Conservation (phyloP, 2,797 vertebrate species). For the Poecilia wingei region DNA sequence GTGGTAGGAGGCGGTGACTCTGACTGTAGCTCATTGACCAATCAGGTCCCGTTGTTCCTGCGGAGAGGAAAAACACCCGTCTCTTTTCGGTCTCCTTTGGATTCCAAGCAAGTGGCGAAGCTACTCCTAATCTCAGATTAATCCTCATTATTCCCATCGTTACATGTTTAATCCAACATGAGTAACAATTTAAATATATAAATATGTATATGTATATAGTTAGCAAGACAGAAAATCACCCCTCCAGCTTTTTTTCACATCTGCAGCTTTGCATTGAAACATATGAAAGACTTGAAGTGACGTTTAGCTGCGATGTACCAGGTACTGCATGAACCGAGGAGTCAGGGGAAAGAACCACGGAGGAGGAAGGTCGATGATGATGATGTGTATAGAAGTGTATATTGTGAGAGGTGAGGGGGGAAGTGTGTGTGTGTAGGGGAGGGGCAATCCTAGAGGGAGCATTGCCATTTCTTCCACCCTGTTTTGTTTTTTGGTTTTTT, state of each 20-base stretch:
- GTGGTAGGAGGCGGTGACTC: constrained; percentile 75
- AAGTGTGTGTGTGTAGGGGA: constrained; percentile 17
- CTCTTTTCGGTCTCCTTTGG: constrained; percentile 42
- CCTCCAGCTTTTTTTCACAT: constrained; percentile 79
- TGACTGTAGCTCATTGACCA: constrained; percentile 43
- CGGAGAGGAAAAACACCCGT: constrained; percentile 38
- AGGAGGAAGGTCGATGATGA: constrained; percentile 26
- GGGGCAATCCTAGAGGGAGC: constrained; percentile 31
- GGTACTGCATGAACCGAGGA: constrained; percentile 78
- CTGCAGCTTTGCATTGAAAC: constrained; percentile 78
- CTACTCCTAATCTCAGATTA: constrained; percentile 67
- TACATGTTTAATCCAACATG: constrained; percentile 73
- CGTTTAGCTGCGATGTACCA: constrained; percentile 64
- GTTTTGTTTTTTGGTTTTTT: constrained; percentile 40
- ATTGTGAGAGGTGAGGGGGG: constrained; percentile 37
- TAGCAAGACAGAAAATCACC: constrained; percentile 72
- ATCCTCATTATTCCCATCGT: constrained; percentile 63
- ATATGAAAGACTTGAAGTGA: constrained; percentile 57
- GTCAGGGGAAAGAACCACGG: constrained; percentile 19
- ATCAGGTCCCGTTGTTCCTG: constrained; percentile 35
- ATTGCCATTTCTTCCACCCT: constrained; percentile 62
- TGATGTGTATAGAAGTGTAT: constrained; percentile 49
- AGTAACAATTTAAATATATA: constrained; percentile 43
- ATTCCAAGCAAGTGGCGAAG: constrained; percentile 60
- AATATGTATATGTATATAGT: constrained; percentile 56